Base-by-base conservation (phyloP, 2,797 vertebrate genomes). In the Adrianichthys oophorus region DNA sequence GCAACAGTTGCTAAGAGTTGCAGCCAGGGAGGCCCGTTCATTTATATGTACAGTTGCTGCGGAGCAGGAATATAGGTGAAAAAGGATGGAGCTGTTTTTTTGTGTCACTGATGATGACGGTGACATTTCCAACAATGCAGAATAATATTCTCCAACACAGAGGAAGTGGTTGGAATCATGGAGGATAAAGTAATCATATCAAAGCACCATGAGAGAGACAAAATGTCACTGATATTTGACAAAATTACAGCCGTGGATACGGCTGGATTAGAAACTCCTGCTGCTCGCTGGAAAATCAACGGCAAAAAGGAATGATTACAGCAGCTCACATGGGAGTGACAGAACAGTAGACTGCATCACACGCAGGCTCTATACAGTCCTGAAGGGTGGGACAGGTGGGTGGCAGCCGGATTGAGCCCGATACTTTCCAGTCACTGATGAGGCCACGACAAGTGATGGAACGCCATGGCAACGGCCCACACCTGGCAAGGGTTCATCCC, bases 391-490 rank as follows among this genome's bases (percentile, higher is more conserved):
- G 59, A 58, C 15, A 21, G 52, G 48, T 18, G 52, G 55, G 46
- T 47, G 45, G 49, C 29, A 59, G 51, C 50, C 53, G 56, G 80
- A 60, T 64, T 41, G 70, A 81, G 80, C 60, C 51, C 70, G 54
- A 58, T 46, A 67, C 79, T 83, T 79, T 82, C 74, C 68, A 87
- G 76, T 78, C 85, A 82, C 87, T 79, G 92, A 94, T 94, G 92
- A 93, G 91, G 92, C 90, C 83, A 77, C 84, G 66, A 80, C 94
- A 94, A 95, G 95, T 95, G 26, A 29, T 29, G 92, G 93, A 97
- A 95, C 92, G 91, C 94, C 93, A 94, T 95, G 94, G 94, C 96
- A 97, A 97, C 92, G 90, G 95, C 94, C 92, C 93, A 93, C 93
- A 92, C 91, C 92, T 99, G 96, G 95, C 95, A 95, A 92, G 92